Evolutionary conservation across 2,888 invertebrate genomes (phyloP).

Genomic region (Pteria penguin): DNA sequence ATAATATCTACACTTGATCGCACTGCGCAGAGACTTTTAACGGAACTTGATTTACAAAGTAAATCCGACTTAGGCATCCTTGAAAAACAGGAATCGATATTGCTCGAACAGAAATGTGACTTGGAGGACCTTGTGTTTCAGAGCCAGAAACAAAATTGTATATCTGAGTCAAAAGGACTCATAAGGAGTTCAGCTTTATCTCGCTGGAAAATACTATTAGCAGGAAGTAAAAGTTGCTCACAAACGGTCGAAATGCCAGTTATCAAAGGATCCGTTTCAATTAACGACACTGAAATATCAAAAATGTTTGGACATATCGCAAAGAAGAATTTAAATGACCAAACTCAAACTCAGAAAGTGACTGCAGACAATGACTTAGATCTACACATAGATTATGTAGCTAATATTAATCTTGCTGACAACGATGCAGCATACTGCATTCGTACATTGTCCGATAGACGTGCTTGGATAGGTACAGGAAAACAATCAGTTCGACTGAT

Average conservation of each 20-base stretch:
- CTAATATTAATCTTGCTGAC: background rate
- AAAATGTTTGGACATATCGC: constrained; percentile 4
- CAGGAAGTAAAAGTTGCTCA: background rate
- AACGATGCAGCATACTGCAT: constrained; percentile 28
- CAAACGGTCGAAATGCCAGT: background rate
- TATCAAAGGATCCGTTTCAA: background rate
- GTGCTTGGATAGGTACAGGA: constrained; percentile 22
- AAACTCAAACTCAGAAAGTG: background rate
- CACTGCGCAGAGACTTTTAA: background rate
- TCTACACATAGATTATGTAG: background rate
- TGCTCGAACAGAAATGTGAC: background rate
- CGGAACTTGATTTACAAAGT: background rate
- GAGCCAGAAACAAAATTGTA: no score
- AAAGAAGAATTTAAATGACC: background rate
- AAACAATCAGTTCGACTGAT: constrained; percentile 4
- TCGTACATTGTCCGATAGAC: constrained; percentile 8
- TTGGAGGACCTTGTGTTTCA: no score
- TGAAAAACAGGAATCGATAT: background rate
- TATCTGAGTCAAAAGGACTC: no score
- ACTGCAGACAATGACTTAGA: background rate
- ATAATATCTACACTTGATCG: background rate
- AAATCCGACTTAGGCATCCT: background rate
- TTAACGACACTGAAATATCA: constrained; percentile 3
- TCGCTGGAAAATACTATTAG: background rate
- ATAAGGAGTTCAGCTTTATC: no score